Conservation (phyloP, 2,797 vertebrate species). For the Anguilla marmorata region DNA sequence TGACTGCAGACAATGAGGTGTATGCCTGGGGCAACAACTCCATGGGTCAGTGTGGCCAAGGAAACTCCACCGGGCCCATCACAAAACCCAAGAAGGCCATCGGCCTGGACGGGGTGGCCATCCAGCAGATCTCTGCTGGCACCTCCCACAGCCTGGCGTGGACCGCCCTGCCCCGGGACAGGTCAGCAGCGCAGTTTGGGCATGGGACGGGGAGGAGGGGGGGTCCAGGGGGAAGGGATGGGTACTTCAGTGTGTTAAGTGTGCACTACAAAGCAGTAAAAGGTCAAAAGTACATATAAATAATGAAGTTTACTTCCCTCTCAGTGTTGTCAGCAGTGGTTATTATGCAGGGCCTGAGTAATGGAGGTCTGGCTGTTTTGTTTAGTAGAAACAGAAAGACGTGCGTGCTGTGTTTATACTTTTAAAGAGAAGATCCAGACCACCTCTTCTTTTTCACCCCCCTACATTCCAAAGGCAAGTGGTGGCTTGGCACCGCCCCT, state of each 20-base stretch:
- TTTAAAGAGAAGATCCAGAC: neutral
- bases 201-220: neutral
- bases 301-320: neutral
- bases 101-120: constrained; percentile 79
- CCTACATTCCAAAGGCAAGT: constrained; percentile 69
- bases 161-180: constrained; percentile 82
- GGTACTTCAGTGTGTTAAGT: neutral
- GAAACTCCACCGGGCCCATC: constrained; percentile 82
- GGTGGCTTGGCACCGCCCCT: constrained; percentile 82
- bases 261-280: neutral
- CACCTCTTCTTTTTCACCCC: neutral
- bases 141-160: constrained; percentile 81
- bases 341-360: neutral
- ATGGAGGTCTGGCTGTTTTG: neutral
- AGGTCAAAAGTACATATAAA: neutral
- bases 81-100: constrained; percentile 85
- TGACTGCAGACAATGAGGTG: constrained; percentile 77
- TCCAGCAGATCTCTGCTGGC: constrained; percentile 81
- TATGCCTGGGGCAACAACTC: constrained; percentile 86
- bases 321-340: neutral
- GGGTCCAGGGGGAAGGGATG: neutral
- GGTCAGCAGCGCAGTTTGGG: constrained; percentile 57
- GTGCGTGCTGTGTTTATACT: neutral
- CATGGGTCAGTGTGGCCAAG: constrained; percentile 83
- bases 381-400: neutral